Conservation (phyloP, 2,113 vertebrate genomes). For the Vidua chalybeata region DNA sequence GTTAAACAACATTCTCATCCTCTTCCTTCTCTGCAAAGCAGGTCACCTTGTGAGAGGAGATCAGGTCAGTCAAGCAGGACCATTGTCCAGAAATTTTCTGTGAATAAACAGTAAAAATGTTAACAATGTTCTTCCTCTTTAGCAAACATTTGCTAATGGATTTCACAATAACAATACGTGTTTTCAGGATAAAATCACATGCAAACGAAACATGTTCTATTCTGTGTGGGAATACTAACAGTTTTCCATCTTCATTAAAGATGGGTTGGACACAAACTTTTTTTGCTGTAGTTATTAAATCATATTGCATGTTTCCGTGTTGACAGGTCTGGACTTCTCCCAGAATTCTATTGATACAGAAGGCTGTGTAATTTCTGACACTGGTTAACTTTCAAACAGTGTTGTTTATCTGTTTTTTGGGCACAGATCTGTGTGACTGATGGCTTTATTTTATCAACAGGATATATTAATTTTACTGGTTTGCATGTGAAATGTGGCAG, state of each 20-base stretch:
- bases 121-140: neutral
- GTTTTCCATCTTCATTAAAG: slow-evolving; percentile 36
- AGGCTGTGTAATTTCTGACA: slow-evolving; percentile 16
- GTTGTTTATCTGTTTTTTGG: slow-evolving; percentile 41
- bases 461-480: slow-evolving; percentile 29
- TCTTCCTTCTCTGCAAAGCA: rapidly evolving
- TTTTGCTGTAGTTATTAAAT: slow-evolving; percentile 39
- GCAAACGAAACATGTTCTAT: neutral
- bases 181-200: slow-evolving; percentile 48
- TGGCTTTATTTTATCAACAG: slow-evolving; percentile 28
- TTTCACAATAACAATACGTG: slow-evolving; percentile 50
- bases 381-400: slow-evolving; percentile 22
- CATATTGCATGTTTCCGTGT: neutral
- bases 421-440: slow-evolving; percentile 18
- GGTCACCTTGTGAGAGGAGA: neutral
- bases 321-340: slow-evolving; percentile 30
- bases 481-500: neutral
- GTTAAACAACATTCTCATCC: neutral
- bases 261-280: neutral
- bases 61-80: neutral
- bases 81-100: neutral
- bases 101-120: neutral
- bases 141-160: slow-evolving; percentile 26
- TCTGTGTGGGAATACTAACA: neutral
- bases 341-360: slow-evolving; percentile 41